A percentile compares a stretch with the other conserved stretches of the same genome.
These are phyloP conservation scores for Dichetophora obliterata DNA, from an alignment of 2,888 invertebrate genomes.

Conservation along the genomic window DNA sequence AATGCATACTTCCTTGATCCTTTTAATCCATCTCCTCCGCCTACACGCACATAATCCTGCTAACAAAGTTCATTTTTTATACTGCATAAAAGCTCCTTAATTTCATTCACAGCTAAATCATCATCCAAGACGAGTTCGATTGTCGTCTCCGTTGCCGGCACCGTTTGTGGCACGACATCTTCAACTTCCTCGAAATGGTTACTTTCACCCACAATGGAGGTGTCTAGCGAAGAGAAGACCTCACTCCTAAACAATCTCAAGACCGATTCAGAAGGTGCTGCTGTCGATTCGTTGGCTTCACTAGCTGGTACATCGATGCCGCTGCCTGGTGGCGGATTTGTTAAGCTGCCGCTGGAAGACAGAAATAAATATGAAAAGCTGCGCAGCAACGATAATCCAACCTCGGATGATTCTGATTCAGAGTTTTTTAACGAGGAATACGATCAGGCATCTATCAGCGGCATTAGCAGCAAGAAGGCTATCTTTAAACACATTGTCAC, in stretches of 20 bases:
- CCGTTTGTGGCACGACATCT: constrained; percentile 57
- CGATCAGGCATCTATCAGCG: constrained; percentile 45
- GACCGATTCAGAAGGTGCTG: constrained; percentile 60
- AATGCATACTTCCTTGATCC: constrained; percentile 12
- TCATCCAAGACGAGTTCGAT: constrained; percentile 45
- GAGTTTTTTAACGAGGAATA: constrained; percentile 68
- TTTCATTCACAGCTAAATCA: constrained; percentile 59
- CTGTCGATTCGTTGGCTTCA: constrained; percentile 42
- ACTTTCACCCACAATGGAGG: constrained; percentile 69
- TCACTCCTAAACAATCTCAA: constrained; percentile 64
- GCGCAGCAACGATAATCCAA: constrained; percentile 74
- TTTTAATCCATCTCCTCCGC: not conserved
- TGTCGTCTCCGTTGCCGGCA: constrained; percentile 37
- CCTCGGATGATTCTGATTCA: constrained; percentile 73
- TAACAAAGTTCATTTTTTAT: constrained; percentile 61
- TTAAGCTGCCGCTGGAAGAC: constrained; percentile 77
- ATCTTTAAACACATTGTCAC: constrained; percentile 70
- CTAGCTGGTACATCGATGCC: constrained; percentile 52
- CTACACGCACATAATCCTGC: constrained; percentile 45
- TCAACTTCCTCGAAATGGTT: constrained; percentile 68
- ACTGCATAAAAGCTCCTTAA: constrained; percentile 67
- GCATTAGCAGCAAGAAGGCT: constrained; percentile 60
- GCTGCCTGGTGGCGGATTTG: constrained; percentile 70
- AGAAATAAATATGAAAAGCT: constrained; percentile 84
- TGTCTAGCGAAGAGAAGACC: constrained; percentile 67